Evolutionary conservation across 2,113 vertebrate species (phyloP).

Genomic region (Corythornis cristatus): DNA sequence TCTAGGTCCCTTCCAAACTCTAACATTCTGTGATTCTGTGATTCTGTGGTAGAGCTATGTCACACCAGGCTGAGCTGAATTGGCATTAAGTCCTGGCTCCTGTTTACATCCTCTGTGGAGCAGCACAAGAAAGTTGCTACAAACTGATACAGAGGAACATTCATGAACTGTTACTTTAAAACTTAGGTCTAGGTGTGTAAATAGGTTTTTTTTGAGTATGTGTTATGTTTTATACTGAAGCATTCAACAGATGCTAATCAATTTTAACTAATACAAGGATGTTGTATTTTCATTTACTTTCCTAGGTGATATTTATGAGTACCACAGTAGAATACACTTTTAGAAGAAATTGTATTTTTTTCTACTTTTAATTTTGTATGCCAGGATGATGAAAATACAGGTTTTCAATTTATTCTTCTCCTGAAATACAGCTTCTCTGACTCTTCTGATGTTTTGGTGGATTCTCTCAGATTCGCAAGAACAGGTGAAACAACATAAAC

Average conservation of each 20-base stretch:
- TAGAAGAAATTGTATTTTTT: background rate
- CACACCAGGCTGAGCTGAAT: background rate
- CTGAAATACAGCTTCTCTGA: background rate
- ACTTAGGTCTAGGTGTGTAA: background rate
- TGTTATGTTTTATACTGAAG: background rate
- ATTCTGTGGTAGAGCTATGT: background rate
- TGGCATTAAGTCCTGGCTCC: background rate
- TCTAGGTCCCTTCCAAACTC: too few relatives aligned
- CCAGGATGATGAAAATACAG: background rate
- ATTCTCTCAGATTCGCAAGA: background rate
- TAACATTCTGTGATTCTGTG: too few relatives aligned
- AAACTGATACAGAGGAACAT: background rate
- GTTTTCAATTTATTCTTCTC: background rate
- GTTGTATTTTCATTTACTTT: constrained; percentile 33
- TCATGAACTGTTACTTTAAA: background rate
- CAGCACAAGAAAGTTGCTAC: background rate
- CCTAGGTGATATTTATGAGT: constrained; percentile 19
- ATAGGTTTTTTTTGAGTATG: background rate
- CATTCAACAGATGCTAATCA: background rate
- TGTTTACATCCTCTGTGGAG: background rate
- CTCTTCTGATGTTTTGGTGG: background rate
- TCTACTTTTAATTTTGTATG: constrained; percentile 39
- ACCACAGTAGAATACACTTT: background rate
- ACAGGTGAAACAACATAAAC: background rate
- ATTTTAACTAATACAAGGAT: background rate